Evolutionary conservation across 2,797 vertebrate species (phyloP).

Genomic region (Danio albolineatus): DNA sequence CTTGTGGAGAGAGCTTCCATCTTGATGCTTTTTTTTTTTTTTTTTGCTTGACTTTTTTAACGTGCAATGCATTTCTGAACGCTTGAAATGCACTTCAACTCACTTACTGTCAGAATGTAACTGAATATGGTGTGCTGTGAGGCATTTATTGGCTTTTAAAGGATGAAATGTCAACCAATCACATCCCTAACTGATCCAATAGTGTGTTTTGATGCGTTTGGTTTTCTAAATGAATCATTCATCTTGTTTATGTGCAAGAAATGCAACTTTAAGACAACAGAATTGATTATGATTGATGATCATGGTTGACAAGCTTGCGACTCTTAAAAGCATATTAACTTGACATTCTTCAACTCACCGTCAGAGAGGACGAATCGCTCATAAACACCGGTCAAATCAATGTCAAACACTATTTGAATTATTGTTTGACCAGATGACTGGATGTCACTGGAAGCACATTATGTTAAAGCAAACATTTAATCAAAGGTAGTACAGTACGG

Average conservation of each 20-base stretch:
- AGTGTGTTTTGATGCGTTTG: constrained; percentile 71
- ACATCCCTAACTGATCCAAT: constrained; percentile 65
- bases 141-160: constrained; percentile 79
- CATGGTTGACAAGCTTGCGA: constrained; percentile 69
- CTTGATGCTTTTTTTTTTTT: background rate
- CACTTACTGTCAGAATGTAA: constrained; percentile 67
- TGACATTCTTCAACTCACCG: constrained; percentile 58
- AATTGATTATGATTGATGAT: constrained; percentile 77
- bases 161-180: constrained; percentile 77
- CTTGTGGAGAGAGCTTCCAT: constrained; percentile 27
- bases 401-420: constrained; percentile 55
- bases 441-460: constrained; percentile 32
- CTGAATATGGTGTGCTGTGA: constrained; percentile 70
- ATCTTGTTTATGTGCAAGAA: constrained; percentile 68
- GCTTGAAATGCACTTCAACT: constrained; percentile 20
- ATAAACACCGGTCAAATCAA: constrained; percentile 39
- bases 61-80: background rate
- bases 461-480: constrained; percentile 41
- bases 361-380: constrained; percentile 33
- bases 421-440: constrained; percentile 53
- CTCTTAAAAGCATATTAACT: constrained; percentile 62
- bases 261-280: constrained; percentile 68
- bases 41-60: background rate
- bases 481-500: constrained; percentile 19
- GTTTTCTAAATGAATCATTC: constrained; percentile 65